phyloP scores from a whole-genome alignment of 2,888 invertebrate genomes.

The Ferdinandea cuprea region DNA sequence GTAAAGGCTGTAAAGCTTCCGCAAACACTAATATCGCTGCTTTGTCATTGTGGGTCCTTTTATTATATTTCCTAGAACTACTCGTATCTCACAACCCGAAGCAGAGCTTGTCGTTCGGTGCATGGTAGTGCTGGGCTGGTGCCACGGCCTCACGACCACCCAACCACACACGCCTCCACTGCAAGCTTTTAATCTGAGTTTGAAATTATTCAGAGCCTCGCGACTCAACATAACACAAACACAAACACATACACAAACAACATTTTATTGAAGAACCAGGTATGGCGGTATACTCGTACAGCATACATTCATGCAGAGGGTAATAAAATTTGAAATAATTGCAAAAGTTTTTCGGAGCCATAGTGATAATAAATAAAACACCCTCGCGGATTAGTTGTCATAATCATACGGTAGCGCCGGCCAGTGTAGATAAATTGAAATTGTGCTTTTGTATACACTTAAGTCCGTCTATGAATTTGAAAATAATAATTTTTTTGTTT shows the following conservation, averaged over 20 bases:
- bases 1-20: slow-evolving; percentile 15
- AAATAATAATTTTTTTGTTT: slow-evolving; percentile 4
- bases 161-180: neutral
- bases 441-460: slow-evolving; percentile 42
- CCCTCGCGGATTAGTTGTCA: slow-evolving; percentile 62
- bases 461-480: slow-evolving; percentile 55
- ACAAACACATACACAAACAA: neutral
- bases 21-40: slow-evolving; percentile 19
- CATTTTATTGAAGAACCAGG: neutral
- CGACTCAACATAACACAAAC: slow-evolving; percentile 10
- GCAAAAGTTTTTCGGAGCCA: slow-evolving; percentile 68
- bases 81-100: slow-evolving; percentile 49
- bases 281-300: neutral
- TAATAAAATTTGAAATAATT: slow-evolving; percentile 70
- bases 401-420: slow-evolving; percentile 45
- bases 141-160: neutral
- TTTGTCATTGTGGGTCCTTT: slow-evolving; percentile 55
- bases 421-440: slow-evolving; percentile 47
- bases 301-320: slow-evolving; percentile 5
- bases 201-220: slow-evolving; percentile 53
- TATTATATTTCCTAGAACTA: slow-evolving; percentile 62
- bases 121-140: slow-evolving; percentile 17
- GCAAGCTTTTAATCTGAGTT: slow-evolving; percentile 67
- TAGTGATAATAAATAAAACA: slow-evolving; percentile 71
- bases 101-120: slow-evolving; percentile 5